A percentile compares a stretch with the other conserved stretches of the same genome.
Conservation (phyloP, 2,797 vertebrate genomes). For the Falco naumanni region DNA sequence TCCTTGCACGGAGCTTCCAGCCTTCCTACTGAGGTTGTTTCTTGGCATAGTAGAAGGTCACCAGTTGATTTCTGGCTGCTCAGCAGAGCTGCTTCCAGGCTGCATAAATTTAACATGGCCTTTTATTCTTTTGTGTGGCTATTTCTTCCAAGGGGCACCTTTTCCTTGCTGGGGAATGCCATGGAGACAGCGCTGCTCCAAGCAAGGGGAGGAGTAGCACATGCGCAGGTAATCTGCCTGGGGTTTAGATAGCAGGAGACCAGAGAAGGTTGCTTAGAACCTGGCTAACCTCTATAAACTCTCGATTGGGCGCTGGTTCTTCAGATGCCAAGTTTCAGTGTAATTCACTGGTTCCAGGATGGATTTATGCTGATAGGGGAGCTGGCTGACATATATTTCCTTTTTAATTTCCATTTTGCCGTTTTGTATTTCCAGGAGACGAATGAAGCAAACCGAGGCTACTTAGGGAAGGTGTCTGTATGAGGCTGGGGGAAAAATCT, state of each 20-base stretch:
- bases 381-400: not conserved
- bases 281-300: not conserved
- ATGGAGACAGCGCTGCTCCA: not conserved
- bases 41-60: not conserved
- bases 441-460: not conserved
- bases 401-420: constrained; percentile 16
- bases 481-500: not conserved
- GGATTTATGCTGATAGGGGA: not conserved
- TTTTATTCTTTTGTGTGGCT: not conserved
- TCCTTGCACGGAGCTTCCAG: not conserved
- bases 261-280: not conserved
- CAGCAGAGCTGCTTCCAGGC: not conserved
- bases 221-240: not conserved
- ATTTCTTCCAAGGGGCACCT: not conserved
- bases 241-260: not conserved
- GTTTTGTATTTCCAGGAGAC: constrained; percentile 3
- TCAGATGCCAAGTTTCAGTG: not conserved
- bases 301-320: not conserved
- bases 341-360: not conserved
- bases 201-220: not conserved
- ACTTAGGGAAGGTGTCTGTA: not conserved
- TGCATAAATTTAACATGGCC: not conserved
- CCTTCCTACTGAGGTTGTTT: not conserved
- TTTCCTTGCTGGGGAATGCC: not conserved
- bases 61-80: not conserved